Base-by-base conservation (phyloP, 2,888 invertebrate species). In the Habrosyne pyritoides region DNA sequence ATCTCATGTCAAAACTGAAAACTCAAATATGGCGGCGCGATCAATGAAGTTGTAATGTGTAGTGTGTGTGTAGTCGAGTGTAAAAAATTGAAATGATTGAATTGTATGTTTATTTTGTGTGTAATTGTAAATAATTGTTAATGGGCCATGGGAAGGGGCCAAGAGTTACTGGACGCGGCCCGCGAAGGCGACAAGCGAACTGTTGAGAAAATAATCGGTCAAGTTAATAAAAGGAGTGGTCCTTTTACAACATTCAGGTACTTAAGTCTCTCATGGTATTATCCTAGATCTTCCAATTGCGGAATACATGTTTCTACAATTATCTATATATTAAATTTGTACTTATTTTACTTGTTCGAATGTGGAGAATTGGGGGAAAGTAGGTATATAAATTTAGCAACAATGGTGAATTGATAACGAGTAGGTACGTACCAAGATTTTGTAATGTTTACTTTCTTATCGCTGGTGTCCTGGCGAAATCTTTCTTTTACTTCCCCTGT, bases 111-210 rank as follows among this genome's bases (percentile, higher is more conserved):
- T 88, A 90, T 93, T 92, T 90, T 85, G 84, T 88, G 87, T 82
- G 84, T 88, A 84, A 77, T 81, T 77, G 69, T 78, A 28, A 77
- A 73, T 64, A 70, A 78, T 84, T 86, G 81, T 18, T 42, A 12
- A 89, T 89, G 89, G 92, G 89, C 86, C 85, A 99, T 99, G 98
- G 98, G 98, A 86, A 98, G 98, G 93, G 98, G 99, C 92, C 98
- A 98, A 92, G 98, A 99, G 93, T 95, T 99, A 89, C 94, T 99
- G 88, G 98, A 99, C 86, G 99, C 98, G 75, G 98, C 98, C 72
- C 95, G 98, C 79, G 97, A 96, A 93, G 99, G 98, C 84, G 97
- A 98, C 91, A 94, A 96, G 79, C 94, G 95, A 72, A 95, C 96
- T 76, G 97, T 98, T 69, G 98, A 98, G 90, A 98, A 98, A 94